Evolutionary conservation across 1,140 invertebrate genomes (phyloP), one percentile per base, ranked within the genome.

Genomic region (Anagrus nilaparvatae): DNA sequence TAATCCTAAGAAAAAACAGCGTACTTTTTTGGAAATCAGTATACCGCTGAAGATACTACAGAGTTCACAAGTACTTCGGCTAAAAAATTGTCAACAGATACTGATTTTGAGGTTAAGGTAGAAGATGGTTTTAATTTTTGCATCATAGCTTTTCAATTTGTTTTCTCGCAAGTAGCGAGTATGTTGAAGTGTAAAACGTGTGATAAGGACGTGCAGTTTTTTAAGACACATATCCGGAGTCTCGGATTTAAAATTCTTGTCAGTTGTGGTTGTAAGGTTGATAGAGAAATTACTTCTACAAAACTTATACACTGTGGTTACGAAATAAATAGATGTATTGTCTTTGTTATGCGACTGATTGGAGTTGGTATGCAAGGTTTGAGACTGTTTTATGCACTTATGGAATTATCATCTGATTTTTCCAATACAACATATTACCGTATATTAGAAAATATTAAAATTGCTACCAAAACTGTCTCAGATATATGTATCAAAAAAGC

Each of bases 271-370:
- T 45, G 46, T 36, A n/a, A n/a, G n/a, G 43, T 41, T 28, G 28
- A 12, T 9, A 43, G 19, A 50, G 6, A 43, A 21, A 48, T 48
- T 4, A 27, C 43, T 37, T 45, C 43, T 46, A 31, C 40, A 9
- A 42, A 31, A 29, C 25, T 37, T 7, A 32, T 45, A 2, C 40
- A 51, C 21, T 46, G 14, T 32, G 43, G 43, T 12, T 46, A 14
- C 27, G 49, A 50, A 27, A 45, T 49, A 24, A 49, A 46, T 43
- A 24, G 40, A 1, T 24, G 47, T 9, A 49, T 49, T 20, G 31
- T 46, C 7, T 49, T 49, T 16, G 44, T 49, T 18, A 46, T 46
- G 44, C 27, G 44, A 13, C 44, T 49, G 16, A 38, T 49, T 4
- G 47, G 47, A 5, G 25, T 49, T 43, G 40, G 39, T 3, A 27